These are phyloP conservation scores for Drosophila subobscura DNA, from an alignment of 1,140 invertebrate species.

Conservation along the genomic window DNA sequence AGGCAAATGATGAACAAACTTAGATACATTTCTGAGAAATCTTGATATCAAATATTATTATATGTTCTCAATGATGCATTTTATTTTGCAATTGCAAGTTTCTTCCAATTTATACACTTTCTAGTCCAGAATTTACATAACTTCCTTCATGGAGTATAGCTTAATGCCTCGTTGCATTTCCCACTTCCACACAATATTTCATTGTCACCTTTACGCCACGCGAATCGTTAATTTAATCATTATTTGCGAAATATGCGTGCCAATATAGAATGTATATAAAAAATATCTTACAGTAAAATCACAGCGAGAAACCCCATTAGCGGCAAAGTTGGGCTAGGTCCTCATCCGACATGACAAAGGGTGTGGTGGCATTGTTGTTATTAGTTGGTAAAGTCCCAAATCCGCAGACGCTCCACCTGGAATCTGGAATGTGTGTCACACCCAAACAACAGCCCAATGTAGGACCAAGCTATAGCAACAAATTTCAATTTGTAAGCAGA, in stretches of 20 bases:
- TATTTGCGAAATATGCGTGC: conserved; percentile 52
- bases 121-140: conserved; percentile 10
- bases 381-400: conserved; percentile 42
- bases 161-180: not conserved
- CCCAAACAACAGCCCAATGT: conserved; percentile 49
- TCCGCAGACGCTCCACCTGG: conserved; percentile 43
- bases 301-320: conserved; percentile 47
- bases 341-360: conserved; percentile 35
- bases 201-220: conserved; percentile 29
- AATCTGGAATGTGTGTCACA: conserved; percentile 69
- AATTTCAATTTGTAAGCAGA: conserved; percentile 25
- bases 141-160: not conserved
- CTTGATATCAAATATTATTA: too few species aligned
- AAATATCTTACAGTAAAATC: conserved; percentile 46
- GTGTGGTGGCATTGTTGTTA: conserved; percentile 34
- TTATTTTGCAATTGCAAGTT: too few species aligned
- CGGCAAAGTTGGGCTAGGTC: conserved; percentile 55
- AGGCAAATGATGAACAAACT: conserved; percentile 62
- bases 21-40: conserved; percentile 10
- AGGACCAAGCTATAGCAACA: conserved; percentile 37
- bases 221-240: conserved; percentile 41
- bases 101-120: too few species aligned
- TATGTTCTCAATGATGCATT: too few species aligned
- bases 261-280: conserved; percentile 41
- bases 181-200: conserved; percentile 2